Evolutionary conservation across 1,140 invertebrate genomes (phyloP), one percentile per base, ranked within the genome.

Genomic region (Coenobita brevimanus): DNA sequence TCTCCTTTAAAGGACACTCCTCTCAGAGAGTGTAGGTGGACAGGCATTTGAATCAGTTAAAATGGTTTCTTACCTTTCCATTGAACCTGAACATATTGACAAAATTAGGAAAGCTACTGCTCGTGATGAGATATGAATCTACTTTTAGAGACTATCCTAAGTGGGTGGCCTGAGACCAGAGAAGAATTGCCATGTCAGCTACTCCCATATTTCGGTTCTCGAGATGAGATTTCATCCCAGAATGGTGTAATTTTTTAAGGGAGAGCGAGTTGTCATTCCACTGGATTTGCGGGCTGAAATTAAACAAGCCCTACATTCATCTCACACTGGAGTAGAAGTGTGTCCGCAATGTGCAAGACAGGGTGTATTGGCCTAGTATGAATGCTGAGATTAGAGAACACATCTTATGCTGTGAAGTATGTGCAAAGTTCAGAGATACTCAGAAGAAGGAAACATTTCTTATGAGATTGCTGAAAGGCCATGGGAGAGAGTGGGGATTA

Each of bases 21-120:
- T 78, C 24, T 2, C 73, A 78, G 73, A 78, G 30, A 78, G 24
- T 50, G 73, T n/a, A 78, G 73, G 73, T 33, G 73, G 73, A 46
- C 73, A 78, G 50, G 17, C 27, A 30, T 78, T 78, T 78, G 73
- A 78, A 24, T 21, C 24, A 10, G 50, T 54, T 24, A 54, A 54
- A 8, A 78, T 38, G 21, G 24, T 50, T 78, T 1, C 27, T 13
- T 78, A 1, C 50, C 41, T 30, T 0, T 78, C 24, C n/a, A n/a
- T n/a, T n/a, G 27, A 43, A 13, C 73, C 36, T 2, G 15, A 46
- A 24, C 24, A 30, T 54, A 24, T 78, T 17, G 75, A 78, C 21
- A 78, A 50, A 15, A 50, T 50, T n/a, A 78, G 30, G 33, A 78
- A 50, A 54, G 41, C 75, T n/a, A 57, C 75, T n/a, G 41, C 33